These are phyloP conservation scores for human (Homo sapiens) DNA, from an alignment of 2,113 vertebrate genomes.

Conservation along the genomic window GRCh38 chr1:63267001-63267500, in stretches of 20 bases:
- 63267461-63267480: neutral
- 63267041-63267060: too few relatives aligned
- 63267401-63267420: neutral
- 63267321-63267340: neutral
- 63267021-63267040: too few relatives aligned
- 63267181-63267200: neutral
- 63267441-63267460: neutral
- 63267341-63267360: neutral
- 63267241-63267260: neutral
- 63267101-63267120: too few relatives aligned
- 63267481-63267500: neutral
- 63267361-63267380: neutral
- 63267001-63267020: too few relatives aligned
- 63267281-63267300: neutral
- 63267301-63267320: slow-evolving; percentile 12
- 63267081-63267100: too few relatives aligned
- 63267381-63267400: neutral
- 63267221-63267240: neutral
- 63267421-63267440: neutral
- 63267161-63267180: neutral
- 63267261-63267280: neutral
- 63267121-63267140: too few relatives aligned
- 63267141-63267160: too few relatives aligned
- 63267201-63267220: neutral
- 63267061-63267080: too few relatives aligned